Evolutionary conservation across 2,113 vertebrate species (phyloP), one percentile per base, ranked within the genome.

Genomic region (Aegithalos caudatus): DNA sequence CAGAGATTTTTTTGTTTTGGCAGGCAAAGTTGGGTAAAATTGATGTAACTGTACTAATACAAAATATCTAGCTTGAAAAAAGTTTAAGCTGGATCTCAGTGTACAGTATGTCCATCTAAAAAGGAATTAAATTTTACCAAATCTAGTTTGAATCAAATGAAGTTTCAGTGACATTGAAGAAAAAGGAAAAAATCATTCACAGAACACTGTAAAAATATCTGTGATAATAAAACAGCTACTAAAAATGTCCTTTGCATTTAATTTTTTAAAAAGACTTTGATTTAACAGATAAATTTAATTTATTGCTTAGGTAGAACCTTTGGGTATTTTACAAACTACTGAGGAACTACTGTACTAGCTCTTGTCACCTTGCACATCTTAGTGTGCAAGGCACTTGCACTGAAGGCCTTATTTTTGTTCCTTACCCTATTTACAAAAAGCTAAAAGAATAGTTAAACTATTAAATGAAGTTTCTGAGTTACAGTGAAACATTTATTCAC

Each of bases 271-370:
- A 94, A 86, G 62, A 77, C 80, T 90, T 90, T 88, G 62, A 95
- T 94, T 95, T 96, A 92, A 89, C 58, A 83, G 93, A 94, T 91
- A 89, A 94, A 92, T 92, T 86, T 89, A 94, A 88, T 94, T 86
- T 92, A 92, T 93, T 90, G 40, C 61, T 93, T 60, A 51, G 54
- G 50, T 76, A 81, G 74, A 91, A 93, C 65, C 65, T 91, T 78
- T 91, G 65, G 81, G 67, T 61, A 86, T 86, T 96, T 90, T 33
- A 89, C 25, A 92, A 95, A 94, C 72, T 37, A 86, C 65, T 54
- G n/a, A 91, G 27, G 37, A 95, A 62, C 35, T 91, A 78, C 33
- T 92, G 47, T 61, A 74, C 44, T 56, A 27, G n/a, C 20, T 81
- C 71, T 65, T 86, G 58, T 91, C 25, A 28, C 76, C 88, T 91